phyloP scores from a whole-genome alignment of 2,888 invertebrate genomes.

The Lycocerus yunnanus region DNA sequence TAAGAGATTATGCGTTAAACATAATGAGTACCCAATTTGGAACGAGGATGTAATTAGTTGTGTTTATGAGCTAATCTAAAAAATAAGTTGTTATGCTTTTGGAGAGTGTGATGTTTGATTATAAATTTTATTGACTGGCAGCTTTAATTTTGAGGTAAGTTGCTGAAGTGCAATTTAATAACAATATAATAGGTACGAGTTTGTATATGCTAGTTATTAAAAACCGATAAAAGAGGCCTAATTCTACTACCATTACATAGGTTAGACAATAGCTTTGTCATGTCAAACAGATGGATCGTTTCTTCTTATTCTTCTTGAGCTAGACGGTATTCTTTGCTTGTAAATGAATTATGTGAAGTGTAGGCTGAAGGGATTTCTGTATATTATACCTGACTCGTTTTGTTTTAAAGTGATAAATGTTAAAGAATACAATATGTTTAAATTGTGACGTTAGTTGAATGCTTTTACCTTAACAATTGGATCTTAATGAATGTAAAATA shows the following conservation, averaged over 20 bases:
- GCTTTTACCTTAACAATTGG: slow-evolving; percentile 25
- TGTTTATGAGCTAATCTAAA: neutral
- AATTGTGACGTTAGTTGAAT: slow-evolving; percentile 32
- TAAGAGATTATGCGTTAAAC: neutral
- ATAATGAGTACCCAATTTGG: neutral
- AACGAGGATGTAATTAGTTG: neutral
- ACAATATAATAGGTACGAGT: neutral
- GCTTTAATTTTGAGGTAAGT: neutral
- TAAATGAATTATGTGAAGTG: slow-evolving; percentile 41
- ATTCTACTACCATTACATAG: slow-evolving; percentile 6
- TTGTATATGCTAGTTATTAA: slow-evolving; percentile 1
- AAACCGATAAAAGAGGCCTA: slow-evolving; percentile 1
- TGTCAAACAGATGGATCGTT: slow-evolving; percentile 44
- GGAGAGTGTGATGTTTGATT: neutral
- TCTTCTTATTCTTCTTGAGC: slow-evolving; percentile 35
- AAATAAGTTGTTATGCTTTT: neutral
- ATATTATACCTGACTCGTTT: slow-evolving; percentile 41
- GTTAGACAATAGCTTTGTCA: slow-evolving; percentile 44
- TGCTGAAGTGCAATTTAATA: neutral
- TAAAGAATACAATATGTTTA: slow-evolving; percentile 37
- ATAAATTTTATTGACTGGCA: neutral
- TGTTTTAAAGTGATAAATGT: slow-evolving; percentile 42
- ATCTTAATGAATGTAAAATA: slow-evolving; percentile 31
- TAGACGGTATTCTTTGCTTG: slow-evolving; percentile 36
- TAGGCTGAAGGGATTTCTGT: slow-evolving; percentile 32